Base-by-base conservation (phyloP, 2,113 vertebrate genomes). In the Haemorhous mexicanus region DNA sequence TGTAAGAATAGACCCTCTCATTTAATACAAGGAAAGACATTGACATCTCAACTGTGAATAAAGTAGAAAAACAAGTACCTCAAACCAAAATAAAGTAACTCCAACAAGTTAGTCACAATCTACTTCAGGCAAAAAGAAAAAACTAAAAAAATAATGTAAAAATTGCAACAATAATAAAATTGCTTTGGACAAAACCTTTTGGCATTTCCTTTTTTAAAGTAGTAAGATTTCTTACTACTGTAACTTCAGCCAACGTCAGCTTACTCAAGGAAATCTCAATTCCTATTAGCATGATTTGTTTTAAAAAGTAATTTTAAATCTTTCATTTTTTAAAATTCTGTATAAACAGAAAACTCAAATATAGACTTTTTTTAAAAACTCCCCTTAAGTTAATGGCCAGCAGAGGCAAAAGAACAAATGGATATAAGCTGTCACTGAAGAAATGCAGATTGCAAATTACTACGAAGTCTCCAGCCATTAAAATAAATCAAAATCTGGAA, bases 401-500 rank as follows among this genome's bases (percentile, higher is more conserved):
- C 49, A 85, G 12, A 90, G 63, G 90, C 82, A 69, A 73, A 88
- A 77, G 63, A 92, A 72, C 41, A 92, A 92, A 90, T 88, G 90
- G 75, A 83, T 77, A 80, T 77, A 96, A 93, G 59, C 92, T 94
- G 85, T 93, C 3, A 9, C 67, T 94, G 95, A 95, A 95, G 93
- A 93, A 93, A 96, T 55, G 83, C 72, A 94, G 94, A 95, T 86
- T 94, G 75, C 78, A 96, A 95, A 93, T 88, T 90, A 95, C 82
- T 88, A 75, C 16, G 1, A 75, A 93, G 79, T 92, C 94, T 88
- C 43, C 43, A 90, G 79, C 75, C 92, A 93, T 94, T 93, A 92
- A 96, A 96, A 96, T 96, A 95, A 96, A 96, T 88, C 95, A 96
- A 95, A 76, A 46, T 86, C 84, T 88, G 88, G 72, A 96, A 92